Evolutionary conservation across 1,140 invertebrate species (phyloP), one percentile per base, ranked within the genome.

Genomic region (Psix sp.): DNA sequence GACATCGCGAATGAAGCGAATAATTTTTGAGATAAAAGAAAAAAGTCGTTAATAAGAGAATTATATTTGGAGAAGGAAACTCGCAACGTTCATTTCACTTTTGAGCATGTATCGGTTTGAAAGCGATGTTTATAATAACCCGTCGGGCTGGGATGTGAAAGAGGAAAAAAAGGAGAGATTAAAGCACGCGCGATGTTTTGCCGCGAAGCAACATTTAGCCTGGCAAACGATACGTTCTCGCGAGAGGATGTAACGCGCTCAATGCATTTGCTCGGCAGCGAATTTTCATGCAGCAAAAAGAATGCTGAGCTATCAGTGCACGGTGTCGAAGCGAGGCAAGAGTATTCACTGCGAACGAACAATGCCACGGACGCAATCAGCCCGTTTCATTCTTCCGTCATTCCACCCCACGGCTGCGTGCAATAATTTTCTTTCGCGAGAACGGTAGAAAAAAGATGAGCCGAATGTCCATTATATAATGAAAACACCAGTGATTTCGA

Each of bases 251-350:
- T 56, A 57, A 51, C 40, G 57, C 51, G 43, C 31, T 24, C 65
- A 46, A 60, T 54, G 46, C 48, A 60, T 68, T 63, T 57, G 48
- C 66, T 48, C 48, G 31, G 42, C 52, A 46, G 33, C 60, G 59
- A 63, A 72, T 65, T 72, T 72, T 72, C 68, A 63, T 72, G 68
- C 31, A 43, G 68, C 39, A 59, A 60, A 65, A 65, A 65, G 68
- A 65, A 65, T 59, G 68, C 59, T 65, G 59, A 60, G 45, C 59
- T 72, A 60, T 70, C 66, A 33, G 35, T 16, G 18, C 48, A 11
- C 40, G 24, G 54, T 65, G 68, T 65, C 68, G 68, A 65, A 65
- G 59, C 46, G 68, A 48, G 46, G 52, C 68, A 65, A 73, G 29
- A 52, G 59, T 56, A 73, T 73, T 65, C 68, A 59, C 45, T 54